phyloP scores from a whole-genome alignment of 2,113 vertebrate species.

The Spea multiplicata region DNA sequence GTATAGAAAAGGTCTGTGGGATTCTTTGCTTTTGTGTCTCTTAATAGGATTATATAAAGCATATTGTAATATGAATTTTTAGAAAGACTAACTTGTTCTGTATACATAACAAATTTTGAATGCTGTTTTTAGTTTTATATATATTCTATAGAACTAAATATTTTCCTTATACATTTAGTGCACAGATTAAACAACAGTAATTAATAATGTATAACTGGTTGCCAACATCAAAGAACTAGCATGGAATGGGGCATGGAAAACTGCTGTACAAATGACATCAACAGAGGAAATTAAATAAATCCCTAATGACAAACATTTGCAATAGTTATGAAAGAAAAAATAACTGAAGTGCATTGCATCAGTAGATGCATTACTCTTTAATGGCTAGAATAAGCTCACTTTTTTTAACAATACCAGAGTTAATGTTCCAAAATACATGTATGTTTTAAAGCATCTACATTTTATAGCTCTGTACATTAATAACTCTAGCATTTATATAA shows the following conservation, averaged over 20 bases:
- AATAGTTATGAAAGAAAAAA: not conserved
- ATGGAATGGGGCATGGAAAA: slow-evolving; percentile 28
- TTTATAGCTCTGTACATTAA: no score
- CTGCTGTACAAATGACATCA: slow-evolving; percentile 39
- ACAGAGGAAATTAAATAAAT: slow-evolving; percentile 39
- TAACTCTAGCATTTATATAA: no score
- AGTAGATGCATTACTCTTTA: not conserved
- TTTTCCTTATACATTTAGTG: not conserved
- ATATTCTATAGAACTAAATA: not conserved
- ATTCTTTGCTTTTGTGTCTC: not conserved
- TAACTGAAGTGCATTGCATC: not conserved
- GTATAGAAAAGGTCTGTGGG: not conserved
- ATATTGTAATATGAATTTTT: not conserved
- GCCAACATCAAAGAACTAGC: slow-evolving; percentile 28
- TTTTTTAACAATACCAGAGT: no score
- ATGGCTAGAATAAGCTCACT: no score
- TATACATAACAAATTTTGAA: not conserved
- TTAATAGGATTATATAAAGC: slow-evolving; percentile 8
- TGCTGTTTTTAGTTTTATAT: not conserved
- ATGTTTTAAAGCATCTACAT: no score
- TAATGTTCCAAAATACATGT: no score
- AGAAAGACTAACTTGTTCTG: not conserved
- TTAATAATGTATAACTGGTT: slow-evolving; percentile 37
- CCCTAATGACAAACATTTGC: slow-evolving; percentile 21
- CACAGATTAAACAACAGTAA: slow-evolving; percentile 5